Conservation (phyloP, 1,140 invertebrate genomes). For the Magallana angulata region DNA sequence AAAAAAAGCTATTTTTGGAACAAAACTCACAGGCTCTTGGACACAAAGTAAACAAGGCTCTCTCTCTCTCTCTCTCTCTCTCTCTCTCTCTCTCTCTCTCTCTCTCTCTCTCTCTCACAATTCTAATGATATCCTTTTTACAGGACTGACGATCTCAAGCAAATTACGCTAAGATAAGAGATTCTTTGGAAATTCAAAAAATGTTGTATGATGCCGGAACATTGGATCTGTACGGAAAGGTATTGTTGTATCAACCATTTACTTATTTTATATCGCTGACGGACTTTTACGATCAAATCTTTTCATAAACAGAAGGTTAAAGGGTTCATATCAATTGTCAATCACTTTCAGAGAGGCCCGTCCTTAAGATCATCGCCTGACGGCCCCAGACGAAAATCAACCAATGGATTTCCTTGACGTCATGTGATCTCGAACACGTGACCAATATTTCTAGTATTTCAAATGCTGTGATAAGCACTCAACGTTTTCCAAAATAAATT, state of each 20-base stretch:
- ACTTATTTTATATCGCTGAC: not conserved
- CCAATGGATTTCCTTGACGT: slow-evolving; percentile 42
- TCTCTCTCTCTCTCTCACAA: not conserved
- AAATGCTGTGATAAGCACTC: not conserved
- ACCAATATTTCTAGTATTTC: no score
- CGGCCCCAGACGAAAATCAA: slow-evolving; percentile 48
- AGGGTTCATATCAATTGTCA: not conserved
- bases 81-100: slow-evolving; percentile 25
- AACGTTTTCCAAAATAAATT: not conserved
- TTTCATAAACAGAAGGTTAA: no score
- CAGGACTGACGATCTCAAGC: slow-evolving; percentile 70
- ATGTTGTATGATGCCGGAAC: slow-evolving; percentile 73
- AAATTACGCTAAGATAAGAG: slow-evolving; percentile 61
- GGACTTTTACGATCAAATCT: no score
- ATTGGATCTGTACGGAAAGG: slow-evolving; percentile 68
- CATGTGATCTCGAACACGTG: not conserved
- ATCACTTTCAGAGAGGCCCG: slow-evolving; percentile 56
- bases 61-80: slow-evolving; percentile 4
- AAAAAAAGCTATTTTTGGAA: slow-evolving; percentile 69
- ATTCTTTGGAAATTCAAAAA: slow-evolving; percentile 56
- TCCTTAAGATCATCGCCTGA: slow-evolving; percentile 65
- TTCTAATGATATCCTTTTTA: not conserved
- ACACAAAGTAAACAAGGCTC: slow-evolving; percentile 69
- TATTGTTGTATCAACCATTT: slow-evolving; percentile 26
- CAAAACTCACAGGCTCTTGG: slow-evolving; percentile 69